Percentiles rank a stretch among this genome's conserved stretches.
These are phyloP conservation scores for Luffia ferchaultella DNA, from an alignment of 2,888 invertebrate species.

Conservation along the genomic window DNA sequence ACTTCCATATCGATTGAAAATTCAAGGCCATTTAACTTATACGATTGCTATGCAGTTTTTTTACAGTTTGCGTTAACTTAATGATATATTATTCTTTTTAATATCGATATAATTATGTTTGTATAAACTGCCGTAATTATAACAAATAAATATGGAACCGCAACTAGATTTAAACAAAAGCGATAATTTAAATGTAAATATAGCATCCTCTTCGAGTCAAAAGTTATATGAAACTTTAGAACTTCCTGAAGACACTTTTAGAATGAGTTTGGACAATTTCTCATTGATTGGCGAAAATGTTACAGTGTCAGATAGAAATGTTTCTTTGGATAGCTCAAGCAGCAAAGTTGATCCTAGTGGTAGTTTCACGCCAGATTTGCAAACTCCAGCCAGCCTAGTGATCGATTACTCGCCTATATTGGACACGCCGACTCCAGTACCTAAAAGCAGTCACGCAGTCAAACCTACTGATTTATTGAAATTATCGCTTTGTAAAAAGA, in stretches of 20 bases:
- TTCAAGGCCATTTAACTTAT: no score
- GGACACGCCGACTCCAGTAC: conserved; percentile 20
- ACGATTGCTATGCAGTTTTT: no score
- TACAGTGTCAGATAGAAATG: conserved; percentile 33
- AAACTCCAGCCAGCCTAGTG: conserved; percentile 2
- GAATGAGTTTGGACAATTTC: conserved; percentile 43
- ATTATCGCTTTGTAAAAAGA: conserved; percentile 35
- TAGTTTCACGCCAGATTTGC: conserved; percentile 14
- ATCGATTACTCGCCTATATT: conserved; percentile 3
- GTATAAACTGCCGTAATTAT: no score
- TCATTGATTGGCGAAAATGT: conserved; percentile 50
- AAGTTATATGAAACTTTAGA: conserved; percentile 39
- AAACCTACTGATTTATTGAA: conserved; percentile 32
- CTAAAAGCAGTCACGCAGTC: conserved; percentile 30
- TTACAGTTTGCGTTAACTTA: no score
- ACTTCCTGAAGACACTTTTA: conserved; percentile 47
- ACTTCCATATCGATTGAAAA: conserved; percentile 47
- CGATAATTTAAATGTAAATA: no score
- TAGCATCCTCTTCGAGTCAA: conserved; percentile 42
- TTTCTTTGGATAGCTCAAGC: conserved; percentile 28
- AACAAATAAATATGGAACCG: no score
- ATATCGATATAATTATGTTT: no score
- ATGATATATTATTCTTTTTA: no score
- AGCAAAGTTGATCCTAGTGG: conserved; percentile 21
- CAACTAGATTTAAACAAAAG: no score